Percentiles rank a stretch among this genome's conserved stretches.
phyloP scores from a whole-genome alignment of 1,140 invertebrate genomes.

The Orius insidiosus region DNA sequence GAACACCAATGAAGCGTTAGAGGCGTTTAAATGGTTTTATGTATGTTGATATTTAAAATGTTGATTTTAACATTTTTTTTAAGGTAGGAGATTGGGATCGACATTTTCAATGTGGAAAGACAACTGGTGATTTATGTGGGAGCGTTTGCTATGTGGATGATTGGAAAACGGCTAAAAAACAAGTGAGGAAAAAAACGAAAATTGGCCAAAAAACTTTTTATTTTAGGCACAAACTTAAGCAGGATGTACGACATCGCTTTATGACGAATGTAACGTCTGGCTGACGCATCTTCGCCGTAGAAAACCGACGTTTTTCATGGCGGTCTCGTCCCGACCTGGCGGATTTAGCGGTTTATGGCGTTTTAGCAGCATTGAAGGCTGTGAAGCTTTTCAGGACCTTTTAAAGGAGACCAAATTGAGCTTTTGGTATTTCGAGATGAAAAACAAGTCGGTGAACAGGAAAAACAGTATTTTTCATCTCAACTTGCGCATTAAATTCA shows the following conservation, averaged over 20 bases:
- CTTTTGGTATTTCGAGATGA: slow-evolving; percentile 27
- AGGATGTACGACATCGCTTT: slow-evolving; percentile 81
- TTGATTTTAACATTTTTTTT: slow-evolving; percentile 13
- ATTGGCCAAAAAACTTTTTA: not conserved
- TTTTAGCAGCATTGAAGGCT: slow-evolving; percentile 93
- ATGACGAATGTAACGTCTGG: slow-evolving; percentile 77
- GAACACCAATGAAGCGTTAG: slow-evolving; percentile 66
- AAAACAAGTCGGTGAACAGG: no score
- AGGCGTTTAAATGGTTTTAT: slow-evolving; percentile 82
- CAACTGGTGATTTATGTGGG: slow-evolving; percentile 84
- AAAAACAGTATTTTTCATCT: no score
- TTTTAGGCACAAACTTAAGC: slow-evolving; percentile 60
- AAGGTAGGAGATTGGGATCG: slow-evolving; percentile 79
- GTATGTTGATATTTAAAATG: slow-evolving; percentile 24
- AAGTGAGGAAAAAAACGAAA: no score
- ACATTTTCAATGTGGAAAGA: slow-evolving; percentile 72
- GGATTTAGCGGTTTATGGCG: slow-evolving; percentile 85
- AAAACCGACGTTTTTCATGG: slow-evolving; percentile 59
- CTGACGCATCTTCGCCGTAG: slow-evolving; percentile 42
- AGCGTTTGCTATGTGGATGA: slow-evolving; percentile 81
- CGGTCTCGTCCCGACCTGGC: slow-evolving; percentile 77
- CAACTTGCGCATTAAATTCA: no score
- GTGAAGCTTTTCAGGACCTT: slow-evolving; percentile 74
- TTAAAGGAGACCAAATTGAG: slow-evolving; percentile 50
- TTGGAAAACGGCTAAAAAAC: slow-evolving; percentile 76